Conservation (phyloP, 2,797 vertebrate species). For the Arremon brunneinucha region DNA sequence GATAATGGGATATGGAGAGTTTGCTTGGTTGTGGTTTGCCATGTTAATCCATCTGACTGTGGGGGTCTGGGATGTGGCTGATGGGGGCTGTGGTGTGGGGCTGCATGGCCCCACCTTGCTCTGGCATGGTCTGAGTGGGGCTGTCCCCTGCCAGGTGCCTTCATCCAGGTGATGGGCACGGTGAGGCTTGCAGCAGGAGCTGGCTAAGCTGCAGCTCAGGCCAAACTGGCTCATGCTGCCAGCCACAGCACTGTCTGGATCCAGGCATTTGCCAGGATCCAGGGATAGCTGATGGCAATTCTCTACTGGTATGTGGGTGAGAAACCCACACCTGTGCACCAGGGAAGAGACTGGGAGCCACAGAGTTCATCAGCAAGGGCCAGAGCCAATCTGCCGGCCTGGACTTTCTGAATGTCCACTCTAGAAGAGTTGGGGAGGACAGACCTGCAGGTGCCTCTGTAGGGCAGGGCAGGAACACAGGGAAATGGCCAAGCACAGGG, state of each 20-base stretch:
- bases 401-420: background rate
- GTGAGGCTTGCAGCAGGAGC: background rate
- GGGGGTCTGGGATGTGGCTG: background rate
- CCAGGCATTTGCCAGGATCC: background rate
- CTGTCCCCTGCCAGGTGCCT: background rate
- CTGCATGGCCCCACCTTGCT: background rate
- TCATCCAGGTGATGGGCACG: rapidly evolving
- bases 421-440: background rate
- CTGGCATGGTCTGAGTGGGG: background rate
- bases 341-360: background rate
- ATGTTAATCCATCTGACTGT: background rate
- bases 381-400: background rate
- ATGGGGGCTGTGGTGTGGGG: background rate
- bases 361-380: background rate
- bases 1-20: background rate
- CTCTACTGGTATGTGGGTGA: background rate
- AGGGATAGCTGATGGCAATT: background rate
- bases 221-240: background rate
- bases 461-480: background rate
- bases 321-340: background rate
- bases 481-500: background rate
- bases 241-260: background rate
- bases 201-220: background rate
- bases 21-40: background rate
- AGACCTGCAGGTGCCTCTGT: background rate